These are phyloP conservation scores for Popillia japonica DNA, from an alignment of 1,140 invertebrate species.

Conservation along the genomic window DNA sequence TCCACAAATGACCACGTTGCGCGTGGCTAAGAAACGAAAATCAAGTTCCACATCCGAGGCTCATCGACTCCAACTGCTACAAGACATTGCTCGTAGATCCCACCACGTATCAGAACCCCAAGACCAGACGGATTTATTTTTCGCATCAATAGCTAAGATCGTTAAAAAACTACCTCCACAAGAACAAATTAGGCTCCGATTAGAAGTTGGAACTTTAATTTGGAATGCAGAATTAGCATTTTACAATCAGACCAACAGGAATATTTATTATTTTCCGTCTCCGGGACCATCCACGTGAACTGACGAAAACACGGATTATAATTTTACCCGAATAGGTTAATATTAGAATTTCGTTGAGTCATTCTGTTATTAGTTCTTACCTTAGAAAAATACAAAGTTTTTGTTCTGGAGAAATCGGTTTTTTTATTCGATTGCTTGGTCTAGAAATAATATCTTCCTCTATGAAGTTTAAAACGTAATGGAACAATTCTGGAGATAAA, in stretches of 20 bases:
- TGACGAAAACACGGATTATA: background rate
- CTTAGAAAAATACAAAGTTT: slow-evolving; percentile 31
- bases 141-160: slow-evolving; percentile 41
- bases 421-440: background rate
- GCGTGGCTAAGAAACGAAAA: slow-evolving; percentile 9
- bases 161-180: slow-evolving; percentile 39
- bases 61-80: background rate
- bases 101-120: background rate
- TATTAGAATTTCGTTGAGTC: background rate
- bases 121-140: slow-evolving; percentile 41
- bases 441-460: slow-evolving; percentile 32
- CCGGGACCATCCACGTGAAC: background rate
- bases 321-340: background rate
- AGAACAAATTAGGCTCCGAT: background rate
- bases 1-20: background rate
- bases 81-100: background rate
- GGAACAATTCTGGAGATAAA: slow-evolving; percentile 11
- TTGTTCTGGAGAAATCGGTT: slow-evolving; percentile 24
- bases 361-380: background rate
- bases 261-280: background rate
- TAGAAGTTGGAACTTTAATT: slow-evolving; percentile 33
- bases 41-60: background rate
- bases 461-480: slow-evolving; percentile 31
- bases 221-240: slow-evolving; percentile 26
- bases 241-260: background rate